Evolutionary conservation across 1,140 invertebrate species (phyloP), one percentile per base, ranked within the genome.

Genomic region (Oryctes rhinoceros): DNA sequence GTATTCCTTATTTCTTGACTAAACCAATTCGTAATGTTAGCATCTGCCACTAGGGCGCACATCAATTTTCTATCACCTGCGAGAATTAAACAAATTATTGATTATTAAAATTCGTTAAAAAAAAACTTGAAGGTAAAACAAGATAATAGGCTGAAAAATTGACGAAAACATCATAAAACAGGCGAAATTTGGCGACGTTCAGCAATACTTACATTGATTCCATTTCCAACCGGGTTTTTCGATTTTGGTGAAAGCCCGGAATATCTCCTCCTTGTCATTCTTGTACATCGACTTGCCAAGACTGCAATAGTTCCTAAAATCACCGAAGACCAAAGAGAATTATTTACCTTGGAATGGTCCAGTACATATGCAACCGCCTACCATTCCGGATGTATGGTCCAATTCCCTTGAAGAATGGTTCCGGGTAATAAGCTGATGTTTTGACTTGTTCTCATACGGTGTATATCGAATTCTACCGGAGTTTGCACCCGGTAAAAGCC

Each of bases 301-400:
- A 7, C 67, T 81, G 74, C 78, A 75, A 20, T 78, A 78, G 13
- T 49, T 78, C 77, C 77, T 78, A 49, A 74, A 79, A 77, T 44
- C 79, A 30, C 39, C 18, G 0, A 13, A 67, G 65, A 1, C 3
- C 11, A 59, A 59, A 59, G n/a, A 59, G 11, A 15, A 53, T 13
- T 13, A 13, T 30, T 5, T 71, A 0, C 20, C 59, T 30, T 67
- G 39, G 39, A 44, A 7, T 10, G 39, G 39, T 44, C 39, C 5
- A 10, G 9, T 44, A 10, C 5, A 3, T 0, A 44, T 44, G 0
- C 24, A 74, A 35, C 88, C 86, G 39, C 39, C 5, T 59, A 94
- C 96, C 96, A 98, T 84, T 97, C 92, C 67, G 96, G 96, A 90
- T 98, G 96, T 49, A 98, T 92, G 86, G 92, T 94, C 96, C 96